These are phyloP conservation scores for Ptychochromis oligacanthus DNA, from an alignment of 2,113 vertebrate genomes.

Conservation along the genomic window DNA sequence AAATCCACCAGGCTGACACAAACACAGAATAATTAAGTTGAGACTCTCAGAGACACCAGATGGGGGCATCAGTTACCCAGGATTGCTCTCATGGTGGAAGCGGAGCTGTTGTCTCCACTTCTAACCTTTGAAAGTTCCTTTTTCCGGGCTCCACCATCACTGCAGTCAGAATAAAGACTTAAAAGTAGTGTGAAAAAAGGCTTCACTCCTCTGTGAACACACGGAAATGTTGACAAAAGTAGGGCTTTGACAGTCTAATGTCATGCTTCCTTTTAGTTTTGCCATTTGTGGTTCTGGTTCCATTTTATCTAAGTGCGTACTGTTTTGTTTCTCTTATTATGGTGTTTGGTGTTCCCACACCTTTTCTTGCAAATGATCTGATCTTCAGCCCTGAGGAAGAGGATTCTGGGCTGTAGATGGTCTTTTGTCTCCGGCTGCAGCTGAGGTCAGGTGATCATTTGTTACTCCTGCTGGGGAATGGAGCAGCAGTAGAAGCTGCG, in stretches of 20 bases:
- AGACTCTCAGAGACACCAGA: constrained; percentile 67
- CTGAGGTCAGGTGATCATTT: background rate
- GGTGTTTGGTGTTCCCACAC: background rate
- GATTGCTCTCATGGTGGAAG: background rate
- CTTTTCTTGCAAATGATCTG: background rate
- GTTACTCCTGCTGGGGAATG: background rate
- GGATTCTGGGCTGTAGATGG: background rate
- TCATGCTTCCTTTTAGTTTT: background rate
- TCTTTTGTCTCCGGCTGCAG: background rate
- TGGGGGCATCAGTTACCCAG: constrained; percentile 71
- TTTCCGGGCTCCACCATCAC: background rate
- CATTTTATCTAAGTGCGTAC: background rate
- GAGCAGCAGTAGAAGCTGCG: background rate
- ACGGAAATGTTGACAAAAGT: background rate
- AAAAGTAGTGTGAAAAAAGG: background rate
- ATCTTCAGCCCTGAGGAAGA: background rate
- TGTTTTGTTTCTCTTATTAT: background rate
- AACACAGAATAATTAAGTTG: background rate
- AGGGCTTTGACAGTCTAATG: background rate
- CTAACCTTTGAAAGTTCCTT: constrained; percentile 7
- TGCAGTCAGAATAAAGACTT: background rate
- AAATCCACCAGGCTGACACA: background rate
- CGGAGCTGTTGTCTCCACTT: background rate
- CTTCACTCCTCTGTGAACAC: background rate
- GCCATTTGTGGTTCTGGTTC: background rate